Evolutionary conservation across 2,797 vertebrate genomes (phyloP), one percentile per base, ranked within the genome.

Genomic region (Merluccius polli): DNA sequence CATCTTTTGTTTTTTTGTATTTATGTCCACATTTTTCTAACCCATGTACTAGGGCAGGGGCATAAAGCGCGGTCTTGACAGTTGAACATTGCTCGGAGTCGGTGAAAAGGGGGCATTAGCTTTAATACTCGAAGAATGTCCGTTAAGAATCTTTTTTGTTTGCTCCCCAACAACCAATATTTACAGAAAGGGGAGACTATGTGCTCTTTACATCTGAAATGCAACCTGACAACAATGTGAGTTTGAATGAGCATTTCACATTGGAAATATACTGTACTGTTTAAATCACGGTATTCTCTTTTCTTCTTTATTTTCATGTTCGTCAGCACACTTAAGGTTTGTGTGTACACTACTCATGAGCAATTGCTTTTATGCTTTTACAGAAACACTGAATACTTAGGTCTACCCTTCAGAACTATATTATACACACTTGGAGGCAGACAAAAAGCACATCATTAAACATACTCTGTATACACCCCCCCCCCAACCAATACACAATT

Each of bases 131-230:
- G 85, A 76, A 86, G 77, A 86, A 84, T 82, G 79, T 83, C 82
- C 86, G 72, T 35, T 78, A 32, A 52, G 31, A 67, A 31, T 81
- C 78, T 78, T 77, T 74, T 78, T 71, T 80, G 75, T 70, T 85
- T 75, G 73, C 80, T 89, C 83, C 89, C 90, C 36, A 84, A 94
- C 93, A 90, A 94, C 93, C 91, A 93, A 85, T 91, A 92, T 93
- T 84, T 92, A 92, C 91, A 93, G 79, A 86, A 83, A 82, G 31
- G 75, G 90, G 86, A 83, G 76, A 86, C 73, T 75, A 84, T 90
- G 90, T 92, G 87, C 89, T 92, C 84, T 91, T 86, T 78, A 76
- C 79, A 82, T 83, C 83, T 88, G 80, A 86, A 88, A 79, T 90
- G 80, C 86, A 86, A 81, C 82, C 82, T 84, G 82, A 87, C 83